A percentile compares a stretch with the other conserved stretches of the same genome.
Evolutionary conservation across 2,797 vertebrate species (phyloP).

Genomic region (Nyctibius grandis): DNA sequence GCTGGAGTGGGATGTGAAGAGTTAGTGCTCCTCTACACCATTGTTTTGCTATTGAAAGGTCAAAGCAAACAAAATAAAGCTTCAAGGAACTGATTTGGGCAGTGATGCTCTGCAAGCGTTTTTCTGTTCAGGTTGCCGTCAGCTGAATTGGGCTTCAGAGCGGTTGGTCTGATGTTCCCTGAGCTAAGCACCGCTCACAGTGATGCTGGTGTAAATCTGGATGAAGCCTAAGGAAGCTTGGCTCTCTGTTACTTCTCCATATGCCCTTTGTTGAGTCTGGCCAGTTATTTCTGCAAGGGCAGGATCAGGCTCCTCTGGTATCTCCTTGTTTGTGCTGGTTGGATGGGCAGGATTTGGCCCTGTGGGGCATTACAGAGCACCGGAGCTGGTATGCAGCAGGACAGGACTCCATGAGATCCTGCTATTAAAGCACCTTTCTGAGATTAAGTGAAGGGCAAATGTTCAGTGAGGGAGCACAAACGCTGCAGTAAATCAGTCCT

Average conservation of each 20-base stretch:
- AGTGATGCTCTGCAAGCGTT: neutral
- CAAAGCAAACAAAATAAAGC: neutral
- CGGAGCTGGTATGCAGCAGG: accelerated
- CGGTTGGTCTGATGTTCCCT: neutral
- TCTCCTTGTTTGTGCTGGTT: neutral
- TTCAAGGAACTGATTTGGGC: neutral
- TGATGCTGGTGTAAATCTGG: neutral
- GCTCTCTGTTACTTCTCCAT: neutral
- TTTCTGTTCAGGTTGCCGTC: neutral
- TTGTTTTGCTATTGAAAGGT: neutral
- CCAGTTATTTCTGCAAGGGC: accelerated
- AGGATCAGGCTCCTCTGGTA: neutral
- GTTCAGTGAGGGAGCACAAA: neutral
- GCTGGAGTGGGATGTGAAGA: neutral
- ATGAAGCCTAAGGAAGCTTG: neutral
- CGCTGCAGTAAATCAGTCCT: neutral
- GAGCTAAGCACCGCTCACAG: neutral
- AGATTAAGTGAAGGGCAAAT: accelerated
- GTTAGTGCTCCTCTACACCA: neutral
- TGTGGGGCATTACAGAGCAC: accelerated
- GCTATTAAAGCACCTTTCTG: neutral
- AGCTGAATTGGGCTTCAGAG: neutral
- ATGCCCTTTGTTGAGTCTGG: neutral
- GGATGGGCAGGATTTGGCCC: neutral
- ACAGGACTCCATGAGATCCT: neutral